Base-by-base conservation (phyloP, 2,888 invertebrate genomes). In the Hypolimnas misippus region DNA sequence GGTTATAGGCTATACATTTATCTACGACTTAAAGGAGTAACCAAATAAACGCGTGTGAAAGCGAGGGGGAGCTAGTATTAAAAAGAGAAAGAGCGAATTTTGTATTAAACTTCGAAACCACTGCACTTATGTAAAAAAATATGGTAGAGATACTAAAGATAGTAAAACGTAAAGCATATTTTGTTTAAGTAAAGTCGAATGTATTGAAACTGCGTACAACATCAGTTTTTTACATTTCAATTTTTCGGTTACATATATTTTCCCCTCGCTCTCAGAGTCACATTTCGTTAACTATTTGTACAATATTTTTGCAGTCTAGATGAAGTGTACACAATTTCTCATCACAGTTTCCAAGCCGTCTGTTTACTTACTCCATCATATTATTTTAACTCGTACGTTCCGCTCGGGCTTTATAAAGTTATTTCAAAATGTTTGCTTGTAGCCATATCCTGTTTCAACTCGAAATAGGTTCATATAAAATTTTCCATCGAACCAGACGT, bases 351-450 rank as follows among this genome's bases (percentile, higher is more conserved):
- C 53, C 46, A 52, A 55, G 54, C 52, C 31, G 59, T 38, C 62
- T 65, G 65, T 63, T 59, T 65, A 42, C 58, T 65, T 65, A 53
- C 59, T 53, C 56, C 59, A 59, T 56, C 63, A 62, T 62, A 65
- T 65, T 65, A 62, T 59, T 65, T 65, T 65, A 65, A 57, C 65
- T 65, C 63, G 53, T 59, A 65, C 63, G 59, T 57, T 53, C n/a
- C 56, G 49, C 52, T 65, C 38, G 40, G 59, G 56, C 56, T 62
- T 56, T 65, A 63, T 59, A 55, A 63, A 63, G 59, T 59, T 58
- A 65, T 62, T 59, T 57, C 53, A 59, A 51, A 65, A 51, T 57
- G 56, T 65, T 63, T 54, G 56, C 56, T 38, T 53, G 53, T 52
- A 35, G 33, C 52, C 12, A 46, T 53, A 60, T 60, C 59, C 53